Base-by-base conservation (phyloP, 2,888 invertebrate genomes). In the Melieria picta region DNA sequence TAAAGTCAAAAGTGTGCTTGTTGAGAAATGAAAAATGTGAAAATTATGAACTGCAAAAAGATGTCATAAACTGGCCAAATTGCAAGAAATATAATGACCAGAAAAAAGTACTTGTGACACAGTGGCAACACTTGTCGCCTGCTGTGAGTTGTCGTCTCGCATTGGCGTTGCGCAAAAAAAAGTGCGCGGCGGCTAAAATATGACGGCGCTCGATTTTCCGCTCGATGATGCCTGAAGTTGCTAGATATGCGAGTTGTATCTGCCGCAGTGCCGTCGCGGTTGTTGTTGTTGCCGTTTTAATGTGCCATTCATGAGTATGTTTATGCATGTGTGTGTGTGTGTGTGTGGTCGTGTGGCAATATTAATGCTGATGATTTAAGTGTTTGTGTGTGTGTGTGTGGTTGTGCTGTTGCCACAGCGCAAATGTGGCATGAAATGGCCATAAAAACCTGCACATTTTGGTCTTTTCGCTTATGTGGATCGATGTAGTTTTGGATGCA, bases 171-270 rank as follows among this genome's bases (percentile, higher is more conserved):
- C 58, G 5, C 48, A 67, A 30, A 30, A 30, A 30, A 30, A 30
- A 30, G 30, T 30, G 58, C 47, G 16, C 43, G 9, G 42, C 66
- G 46, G n/a, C 57, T 48, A 69, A 69, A 64, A 58, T 58, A 60
- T 60, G 63, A 64, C 2, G 30, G 30, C 56, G 64, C 64, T 48
- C 50, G 69, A 69, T 69, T 69, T 69, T 64, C 58, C 64, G 69
- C 64, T 69, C 50, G 69, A 69, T 69, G 69, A 64, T 63, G 69
- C 69, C 57, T 64, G 69, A 69, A 69, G 69, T 69, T 63, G 69
- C 62, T 69, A 69, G 60, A 61, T 69, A 62, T 11, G 50, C 50
- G 9, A 50, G 9, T 50, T 50, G 11, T 11, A 50, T 50, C 9
- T 50, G 11, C 11, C 50, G 50, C 50, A 50, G 11, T 10, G 3